Evolutionary conservation across 1,140 invertebrate species (phyloP).

Genomic region (Leptinotarsa texana): DNA sequence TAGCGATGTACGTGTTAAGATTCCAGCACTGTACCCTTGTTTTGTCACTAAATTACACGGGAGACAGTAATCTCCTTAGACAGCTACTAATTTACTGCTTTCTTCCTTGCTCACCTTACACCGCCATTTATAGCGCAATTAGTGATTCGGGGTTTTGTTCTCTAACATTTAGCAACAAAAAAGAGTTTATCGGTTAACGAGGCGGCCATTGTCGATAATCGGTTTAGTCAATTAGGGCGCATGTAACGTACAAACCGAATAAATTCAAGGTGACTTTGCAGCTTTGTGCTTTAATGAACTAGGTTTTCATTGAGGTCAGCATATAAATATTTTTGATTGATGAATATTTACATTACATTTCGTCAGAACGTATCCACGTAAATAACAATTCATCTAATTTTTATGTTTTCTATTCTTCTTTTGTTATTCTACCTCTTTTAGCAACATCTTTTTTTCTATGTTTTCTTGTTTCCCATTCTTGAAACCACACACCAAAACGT

Average conservation of each 20-base stretch:
- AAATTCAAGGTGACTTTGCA: neutral
- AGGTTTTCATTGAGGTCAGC: neutral
- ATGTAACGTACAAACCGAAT: neutral
- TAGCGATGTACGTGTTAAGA: slow-evolving; percentile 38
- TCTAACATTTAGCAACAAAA: neutral
- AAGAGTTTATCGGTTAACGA: neutral
- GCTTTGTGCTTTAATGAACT: neutral
- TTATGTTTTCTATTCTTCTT: too few relatives aligned
- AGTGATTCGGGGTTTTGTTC: slow-evolving; percentile 22
- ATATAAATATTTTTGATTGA: too few relatives aligned
- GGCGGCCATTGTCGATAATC: neutral
- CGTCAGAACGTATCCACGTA: too few relatives aligned
- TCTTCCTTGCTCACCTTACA: slow-evolving; percentile 27
- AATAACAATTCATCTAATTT: too few relatives aligned
- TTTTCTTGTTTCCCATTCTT: too few relatives aligned
- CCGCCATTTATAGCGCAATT: slow-evolving; percentile 36
- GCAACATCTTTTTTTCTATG: too few relatives aligned
- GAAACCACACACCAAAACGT: too few relatives aligned
- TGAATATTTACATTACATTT: too few relatives aligned
- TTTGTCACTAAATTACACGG: slow-evolving; percentile 45
- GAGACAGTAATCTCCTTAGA: slow-evolving; percentile 39
- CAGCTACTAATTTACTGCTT: slow-evolving; percentile 40
- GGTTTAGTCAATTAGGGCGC: slow-evolving; percentile 1
- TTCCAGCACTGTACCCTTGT: slow-evolving; percentile 40
- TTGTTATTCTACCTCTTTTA: too few relatives aligned